Percentiles rank a stretch among this genome's conserved stretches.
phyloP scores from a whole-genome alignment of 2,888 invertebrate species.

The Lacanobia wlatinum region DNA sequence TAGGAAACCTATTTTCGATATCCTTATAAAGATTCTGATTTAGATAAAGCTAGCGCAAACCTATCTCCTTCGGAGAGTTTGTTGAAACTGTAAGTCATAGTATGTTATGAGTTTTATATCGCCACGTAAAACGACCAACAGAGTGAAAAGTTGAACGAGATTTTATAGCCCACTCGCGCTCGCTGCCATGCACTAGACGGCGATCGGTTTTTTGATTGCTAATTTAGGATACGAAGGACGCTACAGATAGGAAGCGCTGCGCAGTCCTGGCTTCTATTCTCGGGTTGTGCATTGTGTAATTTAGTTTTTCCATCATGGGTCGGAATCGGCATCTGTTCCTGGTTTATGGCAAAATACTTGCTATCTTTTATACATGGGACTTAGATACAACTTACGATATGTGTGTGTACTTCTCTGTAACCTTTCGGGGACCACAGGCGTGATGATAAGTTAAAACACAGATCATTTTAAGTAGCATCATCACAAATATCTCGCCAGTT shows the following conservation, averaged over 20 bases:
- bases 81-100: not conserved
- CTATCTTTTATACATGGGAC: too few species aligned
- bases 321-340: too few species aligned
- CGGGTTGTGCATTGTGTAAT: too few species aligned
- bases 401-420: not conserved
- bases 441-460: not conserved
- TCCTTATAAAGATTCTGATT: conserved; percentile 45
- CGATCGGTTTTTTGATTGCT: not conserved
- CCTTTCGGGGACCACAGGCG: not conserved
- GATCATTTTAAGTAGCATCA: not conserved
- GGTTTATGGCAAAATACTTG: too few species aligned
- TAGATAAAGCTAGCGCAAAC: conserved; percentile 37
- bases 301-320: too few species aligned
- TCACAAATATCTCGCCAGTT: not conserved
- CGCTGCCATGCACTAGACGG: not conserved
- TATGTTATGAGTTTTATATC: not conserved
- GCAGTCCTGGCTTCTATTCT: too few species aligned
- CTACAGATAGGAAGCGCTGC: too few species aligned
- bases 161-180: not conserved
- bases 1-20: conserved; percentile 31
- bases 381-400: too few species aligned
- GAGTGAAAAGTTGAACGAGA: not conserved
- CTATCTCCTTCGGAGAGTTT: not conserved
- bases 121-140: not conserved
- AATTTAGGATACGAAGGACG: not conserved